Conservation (phyloP, 2,888 invertebrate species). For the Craniophora ligustri region DNA sequence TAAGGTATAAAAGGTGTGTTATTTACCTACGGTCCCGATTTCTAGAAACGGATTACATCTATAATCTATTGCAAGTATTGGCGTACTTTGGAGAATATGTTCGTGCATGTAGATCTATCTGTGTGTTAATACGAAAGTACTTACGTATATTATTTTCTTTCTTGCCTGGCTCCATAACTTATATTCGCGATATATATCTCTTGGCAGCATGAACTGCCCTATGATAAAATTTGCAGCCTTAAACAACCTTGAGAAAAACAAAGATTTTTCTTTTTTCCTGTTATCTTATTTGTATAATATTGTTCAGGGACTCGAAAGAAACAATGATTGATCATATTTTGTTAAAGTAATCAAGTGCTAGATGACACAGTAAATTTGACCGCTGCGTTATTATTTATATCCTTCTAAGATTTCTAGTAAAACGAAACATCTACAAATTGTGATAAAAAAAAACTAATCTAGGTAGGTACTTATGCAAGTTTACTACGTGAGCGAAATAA, state of each 20-base stretch:
- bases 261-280: neutral
- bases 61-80: neutral
- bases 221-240: constrained; percentile 1
- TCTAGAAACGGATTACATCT: no score
- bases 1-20: no score
- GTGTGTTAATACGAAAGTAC: no score
- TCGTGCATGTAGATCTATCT: neutral
- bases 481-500: neutral
- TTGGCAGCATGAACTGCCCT: constrained; percentile 23
- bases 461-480: no score
- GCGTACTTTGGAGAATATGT: no score
- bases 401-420: neutral
- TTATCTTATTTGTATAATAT: neutral
- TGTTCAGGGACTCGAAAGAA: neutral
- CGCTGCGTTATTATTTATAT: neutral
- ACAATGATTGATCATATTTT: constrained; percentile 1
- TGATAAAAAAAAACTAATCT: no score
- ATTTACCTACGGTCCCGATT: no score
- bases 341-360: neutral
- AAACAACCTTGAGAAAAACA: constrained; percentile 1
- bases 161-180: neutral
- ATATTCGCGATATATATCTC: constrained; percentile 13
- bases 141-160: neutral
- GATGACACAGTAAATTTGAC: neutral
- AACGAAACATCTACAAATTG: neutral